Evolutionary conservation across 2,113 vertebrate species (phyloP).

Genomic region (Orthonyx spaldingii): DNA sequence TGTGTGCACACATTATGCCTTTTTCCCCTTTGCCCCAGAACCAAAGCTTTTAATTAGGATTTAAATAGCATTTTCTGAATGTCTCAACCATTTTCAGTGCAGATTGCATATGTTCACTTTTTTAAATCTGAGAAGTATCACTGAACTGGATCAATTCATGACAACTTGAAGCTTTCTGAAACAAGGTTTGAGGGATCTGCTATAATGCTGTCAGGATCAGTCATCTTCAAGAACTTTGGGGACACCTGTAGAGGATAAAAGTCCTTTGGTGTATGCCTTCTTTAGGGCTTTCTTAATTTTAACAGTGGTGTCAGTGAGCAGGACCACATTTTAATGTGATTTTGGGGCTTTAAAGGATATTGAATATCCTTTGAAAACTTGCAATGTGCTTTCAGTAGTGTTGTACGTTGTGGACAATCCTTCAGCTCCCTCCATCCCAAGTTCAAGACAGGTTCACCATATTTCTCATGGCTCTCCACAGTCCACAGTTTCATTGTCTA

Average conservation of each 20-base stretch:
- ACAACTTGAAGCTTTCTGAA: neutral
- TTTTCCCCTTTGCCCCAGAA: neutral
- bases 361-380: neutral
- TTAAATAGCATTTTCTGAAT: neutral
- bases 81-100: neutral
- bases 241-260: neutral
- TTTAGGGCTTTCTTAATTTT: neutral
- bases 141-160: neutral
- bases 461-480: neutral
- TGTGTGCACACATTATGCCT: fast-evolving
- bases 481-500: neutral
- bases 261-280: neutral
- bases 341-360: neutral
- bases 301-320: neutral
- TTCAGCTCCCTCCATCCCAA: neutral
- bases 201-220: neutral
- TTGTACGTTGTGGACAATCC: neutral
- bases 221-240: neutral
- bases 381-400: neutral
- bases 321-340: neutral
- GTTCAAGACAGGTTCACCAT: neutral
- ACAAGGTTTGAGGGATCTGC: neutral
- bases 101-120: fast-evolving
- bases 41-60: neutral
- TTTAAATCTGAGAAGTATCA: neutral